Percentiles rank a stretch among this genome's conserved stretches.
Conservation (phyloP, 2,113 vertebrate species). For the Hippotragus niger region DNA sequence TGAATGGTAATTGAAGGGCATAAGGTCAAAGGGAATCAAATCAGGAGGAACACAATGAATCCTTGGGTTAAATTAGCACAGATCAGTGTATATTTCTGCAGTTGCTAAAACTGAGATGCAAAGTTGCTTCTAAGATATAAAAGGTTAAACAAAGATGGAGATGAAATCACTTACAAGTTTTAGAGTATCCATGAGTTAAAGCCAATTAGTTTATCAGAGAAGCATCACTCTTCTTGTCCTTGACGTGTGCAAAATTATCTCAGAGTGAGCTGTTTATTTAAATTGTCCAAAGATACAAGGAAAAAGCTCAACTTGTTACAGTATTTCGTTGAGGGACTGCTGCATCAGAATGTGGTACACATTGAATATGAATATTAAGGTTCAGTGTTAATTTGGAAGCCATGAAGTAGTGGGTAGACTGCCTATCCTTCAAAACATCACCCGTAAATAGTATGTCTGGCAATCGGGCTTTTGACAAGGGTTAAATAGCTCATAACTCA, state of each 20-base stretch:
- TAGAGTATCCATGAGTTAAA: background rate
- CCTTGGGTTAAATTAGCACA: background rate
- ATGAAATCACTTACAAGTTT: background rate
- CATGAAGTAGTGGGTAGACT: background rate
- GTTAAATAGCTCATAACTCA: background rate
- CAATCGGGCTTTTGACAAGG: background rate
- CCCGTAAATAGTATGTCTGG: background rate
- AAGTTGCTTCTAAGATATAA: background rate
- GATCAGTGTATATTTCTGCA: background rate
- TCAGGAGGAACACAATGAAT: background rate
- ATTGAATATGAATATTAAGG: background rate
- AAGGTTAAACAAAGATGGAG: background rate
- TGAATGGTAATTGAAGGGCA: background rate
- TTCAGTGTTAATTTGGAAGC: background rate
- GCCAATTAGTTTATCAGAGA: background rate
- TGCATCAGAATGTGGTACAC: background rate
- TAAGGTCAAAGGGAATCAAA: background rate
- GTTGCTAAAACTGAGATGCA: background rate
- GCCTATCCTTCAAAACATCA: background rate
- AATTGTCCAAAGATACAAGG: background rate
- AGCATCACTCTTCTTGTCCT: background rate
- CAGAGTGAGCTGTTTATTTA: background rate
- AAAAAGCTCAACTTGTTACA: background rate
- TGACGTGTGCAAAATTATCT: background rate
- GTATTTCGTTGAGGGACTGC: background rate